A percentile compares a stretch with the other conserved stretches of the same genome.
These are phyloP conservation scores for Phalacrocorax brasilianus DNA, from an alignment of 2,113 vertebrate genomes.

Conservation along the genomic window DNA sequence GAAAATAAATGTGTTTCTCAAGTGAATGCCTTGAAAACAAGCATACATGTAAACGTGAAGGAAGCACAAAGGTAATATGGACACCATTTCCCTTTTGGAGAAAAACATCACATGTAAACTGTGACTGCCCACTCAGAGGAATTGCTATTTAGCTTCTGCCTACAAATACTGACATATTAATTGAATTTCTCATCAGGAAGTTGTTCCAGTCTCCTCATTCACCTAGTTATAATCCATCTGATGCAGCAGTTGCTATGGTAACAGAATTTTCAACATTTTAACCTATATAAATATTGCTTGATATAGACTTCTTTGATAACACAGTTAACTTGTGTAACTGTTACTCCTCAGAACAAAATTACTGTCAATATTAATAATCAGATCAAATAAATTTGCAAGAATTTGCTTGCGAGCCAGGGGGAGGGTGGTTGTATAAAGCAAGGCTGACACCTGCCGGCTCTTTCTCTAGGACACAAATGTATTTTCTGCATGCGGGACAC, in stretches of 20 bases:
- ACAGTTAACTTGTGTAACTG: not conserved
- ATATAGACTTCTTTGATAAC: not conserved
- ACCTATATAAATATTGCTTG: not conserved
- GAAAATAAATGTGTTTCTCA: not conserved
- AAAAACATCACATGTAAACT: not conserved
- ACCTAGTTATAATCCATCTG: not conserved
- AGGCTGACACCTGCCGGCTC: conserved; percentile 76
- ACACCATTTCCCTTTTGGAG: not conserved
- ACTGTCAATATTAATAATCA: not conserved
- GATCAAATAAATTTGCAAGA: not conserved
- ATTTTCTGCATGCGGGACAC: not conserved
- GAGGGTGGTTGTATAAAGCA: conserved; percentile 58
- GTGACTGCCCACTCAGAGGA: not conserved
- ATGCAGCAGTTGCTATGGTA: conserved; percentile 25
- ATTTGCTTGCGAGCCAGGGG: not conserved
- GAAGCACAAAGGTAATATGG: not conserved
- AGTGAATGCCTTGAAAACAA: not conserved
- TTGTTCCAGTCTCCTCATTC: conserved; percentile 20
- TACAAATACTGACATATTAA: conserved; percentile 1
- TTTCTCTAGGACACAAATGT: not conserved
- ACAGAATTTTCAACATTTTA: conserved; percentile 27
- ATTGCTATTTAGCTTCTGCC: not conserved
- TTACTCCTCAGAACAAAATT: conserved; percentile 22
- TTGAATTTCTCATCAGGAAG: conserved; percentile 33
- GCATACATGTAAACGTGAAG: not conserved